Evolutionary conservation across 2,797 vertebrate species (phyloP), one percentile per base, ranked within the genome.

Genomic region (Sciurus carolinensis): DNA sequence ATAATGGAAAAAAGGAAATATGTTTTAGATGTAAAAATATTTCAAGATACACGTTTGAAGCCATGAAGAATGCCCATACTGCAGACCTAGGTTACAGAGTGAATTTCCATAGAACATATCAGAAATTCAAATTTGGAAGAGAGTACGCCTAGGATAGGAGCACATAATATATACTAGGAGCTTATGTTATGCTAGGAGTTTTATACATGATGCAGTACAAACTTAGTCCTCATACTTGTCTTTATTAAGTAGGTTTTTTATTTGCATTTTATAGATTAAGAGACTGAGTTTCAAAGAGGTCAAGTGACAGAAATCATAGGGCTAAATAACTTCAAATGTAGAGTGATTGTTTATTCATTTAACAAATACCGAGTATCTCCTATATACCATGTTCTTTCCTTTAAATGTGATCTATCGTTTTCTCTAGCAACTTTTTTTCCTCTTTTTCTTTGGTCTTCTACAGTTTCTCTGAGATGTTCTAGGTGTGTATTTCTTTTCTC

Each of bases 61-160:
- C 28, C 80, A 15, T 69, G 57, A 95, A 96, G 42, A 86, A 62
- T 42, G 33, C n/a, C 54, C 67, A 47, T 42, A 30, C 47, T 87
- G 14, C 30, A 84, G 39, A 90, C 15, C 80, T 90, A 57, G 33
- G 64, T 28, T 57, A 33, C 13, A 83, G 30, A 73, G 14, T 72
- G 75, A 80, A 67, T 76, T 81, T 93, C 39, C 30, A 76, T 28
- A 71, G 7, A 90, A 83, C 33, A 92, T 67, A 91, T 26, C 14
- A 76, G 54, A 96, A 93, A 91, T 5, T 67, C 52, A 89, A 69
- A 84, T 88, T 92, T 76, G 66, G 30, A 39, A 87, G 14, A 75
- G 33, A 92, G 44, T 87, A 67, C 75, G 5, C 20, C 24, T 22
- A 87, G 80, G 87, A 92, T 15, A 50, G 59, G 42, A 66, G 15